These are phyloP conservation scores for Falcunculus frontatus DNA, from an alignment of 2,113 vertebrate genomes.

Conservation along the genomic window DNA sequence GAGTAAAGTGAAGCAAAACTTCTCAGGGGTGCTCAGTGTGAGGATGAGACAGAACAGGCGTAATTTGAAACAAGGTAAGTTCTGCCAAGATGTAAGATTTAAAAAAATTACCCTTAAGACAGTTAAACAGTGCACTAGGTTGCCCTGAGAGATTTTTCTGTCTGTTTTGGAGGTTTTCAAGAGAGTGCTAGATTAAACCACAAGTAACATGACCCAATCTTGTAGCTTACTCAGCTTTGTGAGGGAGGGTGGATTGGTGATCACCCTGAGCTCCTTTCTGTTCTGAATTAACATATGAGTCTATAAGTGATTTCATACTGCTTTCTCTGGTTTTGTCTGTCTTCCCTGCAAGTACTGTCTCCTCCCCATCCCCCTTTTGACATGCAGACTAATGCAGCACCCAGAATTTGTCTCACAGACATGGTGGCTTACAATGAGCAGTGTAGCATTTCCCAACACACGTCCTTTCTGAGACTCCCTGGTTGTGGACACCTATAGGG, in stretches of 20 bases:
- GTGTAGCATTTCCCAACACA: background rate
- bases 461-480: background rate
- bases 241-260: background rate
- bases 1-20: background rate
- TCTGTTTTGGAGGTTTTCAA: background rate
- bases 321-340: background rate
- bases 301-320: background rate
- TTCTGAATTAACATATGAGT: background rate
- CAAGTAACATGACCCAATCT: background rate
- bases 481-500: fast-evolving
- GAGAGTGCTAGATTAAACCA: background rate
- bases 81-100: background rate
- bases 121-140: background rate
- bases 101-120: background rate
- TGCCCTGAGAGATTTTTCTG: background rate
- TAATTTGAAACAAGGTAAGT: background rate
- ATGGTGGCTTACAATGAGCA: background rate
- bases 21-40: background rate
- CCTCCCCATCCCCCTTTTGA: background rate
- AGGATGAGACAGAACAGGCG: background rate
- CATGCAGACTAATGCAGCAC: background rate
- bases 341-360: background rate
- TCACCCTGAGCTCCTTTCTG: background rate
- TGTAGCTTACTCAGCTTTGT: background rate
- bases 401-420: background rate